Conservation (phyloP, 1,140 invertebrate genomes). For the Habropoda laboriosa region DNA sequence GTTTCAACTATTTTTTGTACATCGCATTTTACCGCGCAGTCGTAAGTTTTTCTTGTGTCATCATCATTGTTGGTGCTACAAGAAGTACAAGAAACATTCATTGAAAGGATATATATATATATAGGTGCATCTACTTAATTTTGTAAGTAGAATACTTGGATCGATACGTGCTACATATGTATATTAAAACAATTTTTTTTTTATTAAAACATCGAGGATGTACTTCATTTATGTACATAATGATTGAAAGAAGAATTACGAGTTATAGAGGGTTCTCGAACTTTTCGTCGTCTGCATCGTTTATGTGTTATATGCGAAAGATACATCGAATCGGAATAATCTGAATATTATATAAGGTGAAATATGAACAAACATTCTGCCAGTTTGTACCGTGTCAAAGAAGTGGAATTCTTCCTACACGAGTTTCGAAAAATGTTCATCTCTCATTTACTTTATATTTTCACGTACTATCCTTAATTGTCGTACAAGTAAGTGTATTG, state of each 20-base stretch:
- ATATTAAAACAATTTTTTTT: not conserved
- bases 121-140: not conserved
- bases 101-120: no score
- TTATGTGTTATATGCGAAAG: not conserved
- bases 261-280: not conserved
- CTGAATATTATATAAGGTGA: not conserved
- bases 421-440: not conserved
- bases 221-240: slow-evolving; percentile 13
- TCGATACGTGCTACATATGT: not conserved
- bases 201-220: slow-evolving; percentile 14
- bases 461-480: slow-evolving; percentile 18
- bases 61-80: not conserved
- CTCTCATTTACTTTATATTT: not conserved
- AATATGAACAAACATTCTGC: not conserved
- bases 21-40: not conserved
- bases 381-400: slow-evolving; percentile 10
- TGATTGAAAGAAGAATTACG: not conserved
- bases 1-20: not conserved
- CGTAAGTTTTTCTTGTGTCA: not conserved
- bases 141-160: not conserved
- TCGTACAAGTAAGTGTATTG: slow-evolving; percentile 44
- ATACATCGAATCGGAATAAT: not conserved
- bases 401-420: slow-evolving; percentile 1
- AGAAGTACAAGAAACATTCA: not conserved
- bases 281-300: not conserved